Conservation (phyloP, 1,140 invertebrate species). For the Drosophila nasuta region DNA sequence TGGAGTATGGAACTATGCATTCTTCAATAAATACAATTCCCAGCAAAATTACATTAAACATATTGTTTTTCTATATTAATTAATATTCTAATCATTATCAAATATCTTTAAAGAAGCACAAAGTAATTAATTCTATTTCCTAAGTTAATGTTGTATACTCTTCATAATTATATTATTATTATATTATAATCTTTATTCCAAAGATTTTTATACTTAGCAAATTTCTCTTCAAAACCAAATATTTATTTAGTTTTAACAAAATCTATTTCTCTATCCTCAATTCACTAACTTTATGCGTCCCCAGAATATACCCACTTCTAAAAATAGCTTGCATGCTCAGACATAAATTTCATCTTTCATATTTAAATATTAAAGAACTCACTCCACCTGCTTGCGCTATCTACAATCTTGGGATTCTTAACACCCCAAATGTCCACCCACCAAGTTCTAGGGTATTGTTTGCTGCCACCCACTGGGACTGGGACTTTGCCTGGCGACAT, state of each 20-base stretch:
- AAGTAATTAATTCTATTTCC: too few relatives aligned
- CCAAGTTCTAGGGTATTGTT: conserved; percentile 18
- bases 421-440: not conserved
- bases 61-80: not conserved
- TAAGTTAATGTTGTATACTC: too few relatives aligned
- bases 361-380: not conserved
- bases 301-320: not conserved
- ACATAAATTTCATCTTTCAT: not conserved
- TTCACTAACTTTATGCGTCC: too few relatives aligned
- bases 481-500: conserved; percentile 36
- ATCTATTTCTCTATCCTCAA: too few relatives aligned
- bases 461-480: conserved; percentile 17
- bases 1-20: not conserved
- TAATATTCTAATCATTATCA: too few relatives aligned
- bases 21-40: not conserved
- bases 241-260: too few relatives aligned
- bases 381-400: not conserved
- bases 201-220: too few relatives aligned
- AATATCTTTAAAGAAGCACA: too few relatives aligned
- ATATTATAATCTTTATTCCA: too few relatives aligned
- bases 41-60: not conserved
- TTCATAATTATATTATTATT: too few relatives aligned
- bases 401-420: not conserved
- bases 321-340: not conserved
- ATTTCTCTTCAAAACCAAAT: too few relatives aligned